Conservation (phyloP, 1,140 invertebrate genomes). For the Papilio aristodemus region DNA sequence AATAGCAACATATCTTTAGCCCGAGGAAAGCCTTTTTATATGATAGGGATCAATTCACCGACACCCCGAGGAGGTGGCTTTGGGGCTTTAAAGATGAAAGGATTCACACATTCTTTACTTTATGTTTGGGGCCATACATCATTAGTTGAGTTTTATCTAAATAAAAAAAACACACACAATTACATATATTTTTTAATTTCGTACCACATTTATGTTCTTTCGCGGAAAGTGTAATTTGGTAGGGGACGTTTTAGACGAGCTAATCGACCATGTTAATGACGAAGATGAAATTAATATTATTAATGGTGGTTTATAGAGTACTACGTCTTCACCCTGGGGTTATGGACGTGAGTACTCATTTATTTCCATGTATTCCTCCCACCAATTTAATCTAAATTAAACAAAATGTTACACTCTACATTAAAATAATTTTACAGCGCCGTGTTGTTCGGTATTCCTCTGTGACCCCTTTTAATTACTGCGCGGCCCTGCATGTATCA, state of each 20-base stretch:
- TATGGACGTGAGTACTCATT: too few species aligned
- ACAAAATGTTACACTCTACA: neutral
- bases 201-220: too few species aligned
- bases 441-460: conserved; percentile 25
- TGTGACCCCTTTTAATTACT: conserved; percentile 31
- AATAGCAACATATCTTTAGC: conserved; percentile 19
- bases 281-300: too few species aligned
- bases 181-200: too few species aligned
- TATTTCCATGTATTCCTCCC: too few species aligned
- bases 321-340: too few species aligned
- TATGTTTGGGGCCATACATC: neutral
- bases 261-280: too few species aligned
- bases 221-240: too few species aligned
- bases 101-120: conserved; percentile 20
- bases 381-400: neutral
- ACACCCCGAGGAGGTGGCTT: conserved; percentile 6
- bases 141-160: neutral
- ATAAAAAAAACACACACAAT: neutral
- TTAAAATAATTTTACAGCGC: conserved; percentile 17
- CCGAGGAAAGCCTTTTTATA: neutral
- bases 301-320: too few species aligned
- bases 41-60: conserved; percentile 20
- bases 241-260: too few species aligned
- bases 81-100: conserved; percentile 12
- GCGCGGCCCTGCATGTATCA: conserved; percentile 27